Conservation (phyloP, 2,888 invertebrate species). For the Drymonia ruficornis region DNA sequence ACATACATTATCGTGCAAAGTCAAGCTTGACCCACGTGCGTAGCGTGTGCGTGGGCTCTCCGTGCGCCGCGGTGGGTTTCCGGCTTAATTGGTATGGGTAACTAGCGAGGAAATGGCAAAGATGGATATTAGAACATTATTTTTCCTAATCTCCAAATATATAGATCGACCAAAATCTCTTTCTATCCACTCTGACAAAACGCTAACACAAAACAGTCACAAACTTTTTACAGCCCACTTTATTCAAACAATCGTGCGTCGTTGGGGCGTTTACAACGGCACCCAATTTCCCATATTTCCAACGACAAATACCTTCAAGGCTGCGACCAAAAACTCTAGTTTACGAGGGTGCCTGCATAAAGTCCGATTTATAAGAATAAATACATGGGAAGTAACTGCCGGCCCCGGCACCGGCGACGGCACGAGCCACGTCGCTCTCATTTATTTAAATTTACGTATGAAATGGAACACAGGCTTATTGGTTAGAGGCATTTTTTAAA, state of each 20-base stretch:
- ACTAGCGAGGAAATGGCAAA: too few species aligned
- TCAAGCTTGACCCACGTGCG: too few species aligned
- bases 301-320: slow-evolving; percentile 41
- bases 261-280: slow-evolving; percentile 27
- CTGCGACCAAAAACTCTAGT: slow-evolving; percentile 50
- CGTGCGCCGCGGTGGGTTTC: too few species aligned
- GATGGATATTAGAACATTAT: background rate
- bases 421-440: slow-evolving; percentile 37
- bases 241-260: background rate
- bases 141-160: background rate
- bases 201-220: background rate
- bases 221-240: slow-evolving; percentile 4
- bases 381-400: slow-evolving; percentile 54
- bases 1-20: too few species aligned
- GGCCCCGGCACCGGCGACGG: slow-evolving; percentile 27
- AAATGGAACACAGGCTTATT: slow-evolving; percentile 37
- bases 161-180: background rate
- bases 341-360: slow-evolving; percentile 58
- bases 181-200: background rate
- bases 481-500: slow-evolving; percentile 13
- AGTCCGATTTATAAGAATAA: slow-evolving; percentile 67
- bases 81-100: too few species aligned
- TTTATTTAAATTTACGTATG: slow-evolving; percentile 50
- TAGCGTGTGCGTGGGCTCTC: too few species aligned
- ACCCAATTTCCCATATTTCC: slow-evolving; percentile 42